These are phyloP conservation scores for Pollenia angustigena DNA, from an alignment of 2,888 invertebrate species.

Conservation along the genomic window DNA sequence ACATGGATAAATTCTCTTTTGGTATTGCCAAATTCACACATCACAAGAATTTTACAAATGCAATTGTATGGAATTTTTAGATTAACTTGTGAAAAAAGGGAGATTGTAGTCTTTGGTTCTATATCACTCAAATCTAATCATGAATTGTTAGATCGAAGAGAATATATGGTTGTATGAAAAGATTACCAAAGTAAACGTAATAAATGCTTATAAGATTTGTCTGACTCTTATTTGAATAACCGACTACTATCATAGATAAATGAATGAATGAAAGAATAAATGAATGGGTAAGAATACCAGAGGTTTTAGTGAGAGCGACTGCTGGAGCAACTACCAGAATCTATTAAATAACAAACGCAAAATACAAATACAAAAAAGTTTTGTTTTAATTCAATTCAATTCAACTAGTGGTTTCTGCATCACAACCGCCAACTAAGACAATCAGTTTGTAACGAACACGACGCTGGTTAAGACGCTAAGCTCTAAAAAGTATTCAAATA, in stretches of 20 bases:
- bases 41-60: no score
- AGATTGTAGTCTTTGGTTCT: no score
- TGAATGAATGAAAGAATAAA: conserved; percentile 9
- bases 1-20: no score
- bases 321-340: conserved; percentile 13
- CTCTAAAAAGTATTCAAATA: conserved; percentile 21
- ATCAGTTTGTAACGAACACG: conserved; percentile 68
- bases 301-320: conserved; percentile 33
- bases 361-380: not conserved
- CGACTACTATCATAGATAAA: not conserved
- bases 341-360: conserved; percentile 20
- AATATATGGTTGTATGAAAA: conserved; percentile 17
- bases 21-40: no score
- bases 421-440: conserved; percentile 48
- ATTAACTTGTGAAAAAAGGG: no score
- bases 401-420: conserved; percentile 66
- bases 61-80: no score
- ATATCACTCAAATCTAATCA: no score
- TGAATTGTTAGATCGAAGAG: not conserved
- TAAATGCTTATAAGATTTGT: conserved; percentile 36
- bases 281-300: conserved; percentile 15
- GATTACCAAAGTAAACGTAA: conserved; percentile 11
- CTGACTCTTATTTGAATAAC: conserved; percentile 40
- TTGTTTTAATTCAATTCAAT: conserved; percentile 51
- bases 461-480: conserved; percentile 68